These are phyloP conservation scores for Hydractinia echinata DNA, from an alignment of 30 jellyfish, hydroid and myxozoan species.

Conservation along the genomic window DNA sequence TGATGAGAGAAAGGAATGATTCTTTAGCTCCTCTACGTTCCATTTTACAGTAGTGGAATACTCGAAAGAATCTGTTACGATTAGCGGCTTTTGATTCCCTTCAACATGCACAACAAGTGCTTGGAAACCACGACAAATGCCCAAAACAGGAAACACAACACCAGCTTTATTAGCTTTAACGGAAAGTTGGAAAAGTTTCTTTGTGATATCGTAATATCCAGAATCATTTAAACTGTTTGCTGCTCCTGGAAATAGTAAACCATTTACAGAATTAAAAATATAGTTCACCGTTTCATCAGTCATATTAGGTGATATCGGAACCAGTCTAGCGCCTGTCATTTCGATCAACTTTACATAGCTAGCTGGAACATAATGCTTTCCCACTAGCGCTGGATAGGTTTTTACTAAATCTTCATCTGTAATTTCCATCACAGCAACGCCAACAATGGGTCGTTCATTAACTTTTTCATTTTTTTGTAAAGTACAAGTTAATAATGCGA, in stretches of 20 bases:
- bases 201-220: constrained; percentile 29
- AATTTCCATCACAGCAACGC: constrained; percentile 46
- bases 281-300: constrained; percentile 15
- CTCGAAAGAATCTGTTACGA: constrained; percentile 52
- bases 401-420: constrained; percentile 53
- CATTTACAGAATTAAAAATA: constrained; percentile 45
- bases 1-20: constrained; percentile 22
- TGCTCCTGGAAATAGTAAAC: constrained; percentile 75
- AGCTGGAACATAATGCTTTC: constrained; percentile 78
- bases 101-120: constrained; percentile 42
- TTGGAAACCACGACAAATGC: constrained; percentile 77
- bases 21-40: constrained; percentile 10
- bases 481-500: too few species aligned
- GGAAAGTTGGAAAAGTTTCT: constrained; percentile 37
- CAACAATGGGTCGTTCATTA: constrained; percentile 50
- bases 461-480: neutral
- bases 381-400: constrained; percentile 43
- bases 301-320: constrained; percentile 73
- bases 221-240: constrained; percentile 56
- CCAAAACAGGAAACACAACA: constrained; percentile 68
- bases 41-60: constrained; percentile 40
- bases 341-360: constrained; percentile 82
- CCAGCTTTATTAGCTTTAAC: constrained; percentile 45
- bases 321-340: constrained; percentile 80
- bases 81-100: constrained; percentile 29